Evolutionary conservation across 2,113 vertebrate species (phyloP).

Genomic region (Scartelaos histophorus): DNA sequence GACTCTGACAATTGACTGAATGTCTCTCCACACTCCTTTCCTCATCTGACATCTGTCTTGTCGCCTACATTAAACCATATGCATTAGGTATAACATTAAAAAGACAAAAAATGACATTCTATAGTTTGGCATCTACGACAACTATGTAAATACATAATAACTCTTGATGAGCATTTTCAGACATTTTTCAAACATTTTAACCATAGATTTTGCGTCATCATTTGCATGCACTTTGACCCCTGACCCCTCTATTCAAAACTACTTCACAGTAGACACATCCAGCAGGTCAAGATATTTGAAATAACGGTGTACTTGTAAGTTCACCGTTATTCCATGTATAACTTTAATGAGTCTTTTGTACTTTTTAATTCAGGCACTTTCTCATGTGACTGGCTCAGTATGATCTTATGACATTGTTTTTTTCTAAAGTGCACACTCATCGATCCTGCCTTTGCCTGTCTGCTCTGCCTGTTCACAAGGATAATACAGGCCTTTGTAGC

Average conservation of each 20-base stretch:
- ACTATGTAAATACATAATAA: background rate
- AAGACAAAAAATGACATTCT: background rate
- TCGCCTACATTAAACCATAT: background rate
- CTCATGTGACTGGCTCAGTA: conserved; percentile 46
- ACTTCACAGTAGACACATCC: background rate
- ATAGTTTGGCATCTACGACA: background rate
- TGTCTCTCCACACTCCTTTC: background rate
- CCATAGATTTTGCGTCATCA: background rate
- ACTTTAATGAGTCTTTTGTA: conserved; percentile 10
- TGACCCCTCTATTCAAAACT: background rate
- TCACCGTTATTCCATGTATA: background rate
- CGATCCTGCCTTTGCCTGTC: background rate
- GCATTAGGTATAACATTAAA: background rate
- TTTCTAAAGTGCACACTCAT: conserved; percentile 18
- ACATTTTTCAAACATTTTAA: background rate
- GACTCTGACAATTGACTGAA: background rate
- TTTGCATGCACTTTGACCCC: background rate
- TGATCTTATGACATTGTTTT: conserved; percentile 59
- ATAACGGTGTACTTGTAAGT: background rate
- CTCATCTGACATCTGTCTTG: background rate
- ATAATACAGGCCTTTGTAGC: conserved; percentile 39
- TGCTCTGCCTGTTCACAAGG: conserved; percentile 11
- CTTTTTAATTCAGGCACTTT: conserved; percentile 6
- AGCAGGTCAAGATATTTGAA: background rate
- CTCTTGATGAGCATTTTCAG: background rate